These are phyloP conservation scores for Phengaris alcon DNA, from an alignment of 2,888 invertebrate species.

Conservation along the genomic window DNA sequence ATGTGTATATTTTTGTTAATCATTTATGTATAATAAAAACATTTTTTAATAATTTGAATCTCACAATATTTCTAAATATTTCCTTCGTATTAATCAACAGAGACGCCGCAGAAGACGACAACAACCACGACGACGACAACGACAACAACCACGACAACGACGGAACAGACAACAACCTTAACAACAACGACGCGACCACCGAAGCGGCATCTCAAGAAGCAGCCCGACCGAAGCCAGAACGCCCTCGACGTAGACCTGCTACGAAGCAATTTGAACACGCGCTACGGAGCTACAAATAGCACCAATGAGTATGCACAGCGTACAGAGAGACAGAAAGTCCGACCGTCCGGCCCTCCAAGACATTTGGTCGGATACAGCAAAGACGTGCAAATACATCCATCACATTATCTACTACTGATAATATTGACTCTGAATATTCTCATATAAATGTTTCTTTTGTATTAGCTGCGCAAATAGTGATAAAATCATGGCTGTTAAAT, in stretches of 20 bases:
- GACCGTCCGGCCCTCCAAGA: slow-evolving; percentile 67
- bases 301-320: slow-evolving; percentile 67
- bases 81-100: slow-evolving; percentile 53
- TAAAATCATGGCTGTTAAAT: slow-evolving; percentile 75
- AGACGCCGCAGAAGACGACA: slow-evolving; percentile 68
- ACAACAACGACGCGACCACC: slow-evolving; percentile 59
- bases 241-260: slow-evolving; percentile 62
- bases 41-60: too few species aligned
- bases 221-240: slow-evolving; percentile 62
- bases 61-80: slow-evolving; percentile 4
- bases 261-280: slow-evolving; percentile 61
- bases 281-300: slow-evolving; percentile 54
- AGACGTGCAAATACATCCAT: slow-evolving; percentile 30
- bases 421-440: slow-evolving; percentile 29
- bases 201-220: slow-evolving; percentile 66
- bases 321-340: slow-evolving; percentile 66
- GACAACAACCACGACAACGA: slow-evolving; percentile 63
- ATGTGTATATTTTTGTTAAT: too few species aligned
- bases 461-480: slow-evolving; percentile 48
- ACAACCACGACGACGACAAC: slow-evolving; percentile 64
- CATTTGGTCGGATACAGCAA: slow-evolving; percentile 60
- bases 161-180: slow-evolving; percentile 50
- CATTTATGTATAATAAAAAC: too few species aligned
- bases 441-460: slow-evolving; percentile 31
- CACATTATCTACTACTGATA: slow-evolving; percentile 32